Conservation (phyloP, 2,113 vertebrate species). For the Puntigrus tetrazona region DNA sequence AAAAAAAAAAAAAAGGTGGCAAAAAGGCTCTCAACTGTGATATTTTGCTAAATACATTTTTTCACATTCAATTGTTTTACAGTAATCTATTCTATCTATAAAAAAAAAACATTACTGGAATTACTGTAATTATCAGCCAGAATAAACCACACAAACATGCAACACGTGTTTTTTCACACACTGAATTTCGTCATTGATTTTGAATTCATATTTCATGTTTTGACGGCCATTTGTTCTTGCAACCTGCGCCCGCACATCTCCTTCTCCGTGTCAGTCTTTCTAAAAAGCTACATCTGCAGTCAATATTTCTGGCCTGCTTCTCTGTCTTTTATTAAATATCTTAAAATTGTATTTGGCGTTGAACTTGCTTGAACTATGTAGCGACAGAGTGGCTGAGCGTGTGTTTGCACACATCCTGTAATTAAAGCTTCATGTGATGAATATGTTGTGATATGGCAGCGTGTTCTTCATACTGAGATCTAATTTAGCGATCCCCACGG, state of each 20-base stretch:
- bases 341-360: background rate
- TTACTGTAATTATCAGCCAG: background rate
- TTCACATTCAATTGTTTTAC: too few species aligned
- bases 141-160: background rate
- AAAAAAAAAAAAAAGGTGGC: too few species aligned
- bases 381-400: background rate
- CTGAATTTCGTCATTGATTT: background rate
- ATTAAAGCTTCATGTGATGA: constrained; percentile 54
- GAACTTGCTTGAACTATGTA: background rate
- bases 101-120: too few species aligned
- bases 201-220: background rate
- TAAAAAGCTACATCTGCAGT: background rate
- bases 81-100: too few species aligned
- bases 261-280: background rate
- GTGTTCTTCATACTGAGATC: constrained; percentile 49
- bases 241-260: background rate
- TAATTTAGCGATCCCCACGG: constrained; percentile 51
- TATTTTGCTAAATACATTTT: too few species aligned
- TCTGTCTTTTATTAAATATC: background rate
- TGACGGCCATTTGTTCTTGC: background rate
- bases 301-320: background rate
- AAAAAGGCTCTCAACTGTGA: too few species aligned
- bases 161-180: background rate
- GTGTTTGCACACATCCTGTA: constrained; percentile 46
- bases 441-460: constrained; percentile 35